phyloP scores from a whole-genome alignment of 2,888 invertebrate genomes.

The Serrognathus titanus region DNA sequence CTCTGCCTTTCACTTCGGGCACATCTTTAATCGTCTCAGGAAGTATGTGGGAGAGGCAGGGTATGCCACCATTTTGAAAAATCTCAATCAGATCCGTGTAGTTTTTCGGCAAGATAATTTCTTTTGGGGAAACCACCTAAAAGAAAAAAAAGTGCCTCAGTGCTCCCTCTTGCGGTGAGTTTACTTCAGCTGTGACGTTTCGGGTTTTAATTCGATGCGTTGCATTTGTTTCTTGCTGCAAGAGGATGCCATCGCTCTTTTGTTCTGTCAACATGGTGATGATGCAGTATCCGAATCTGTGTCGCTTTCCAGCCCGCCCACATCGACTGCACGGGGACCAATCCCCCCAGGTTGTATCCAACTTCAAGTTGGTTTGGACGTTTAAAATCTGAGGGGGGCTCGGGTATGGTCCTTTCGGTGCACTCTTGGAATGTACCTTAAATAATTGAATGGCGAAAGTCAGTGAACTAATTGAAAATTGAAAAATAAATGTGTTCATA shows the following conservation, averaged over 20 bases:
- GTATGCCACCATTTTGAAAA: slow-evolving; percentile 54
- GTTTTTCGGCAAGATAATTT: slow-evolving; percentile 2
- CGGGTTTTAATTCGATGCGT: neutral
- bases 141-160: too few species aligned
- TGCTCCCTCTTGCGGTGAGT: too few species aligned
- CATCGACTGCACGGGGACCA: slow-evolving; percentile 69
- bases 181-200: neutral
- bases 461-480: too few species aligned
- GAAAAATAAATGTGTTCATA: too few species aligned
- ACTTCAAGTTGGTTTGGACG: slow-evolving; percentile 40
- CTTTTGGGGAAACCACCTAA: neutral
- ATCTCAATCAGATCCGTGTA: slow-evolving; percentile 42
- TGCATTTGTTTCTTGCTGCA: neutral
- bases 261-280: slow-evolving; percentile 29
- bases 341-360: slow-evolving; percentile 58
- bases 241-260: neutral
- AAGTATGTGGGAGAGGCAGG: slow-evolving; percentile 57
- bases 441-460: too few species aligned
- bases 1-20: slow-evolving; percentile 45
- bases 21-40: slow-evolving; percentile 47
- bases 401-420: slow-evolving; percentile 40
- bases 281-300: slow-evolving; percentile 61
- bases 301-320: slow-evolving; percentile 54
- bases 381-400: slow-evolving; percentile 32
- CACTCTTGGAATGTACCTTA: slow-evolving; percentile 37